These are phyloP conservation scores for Smittia aterrima DNA, from an alignment of 2,888 invertebrate genomes.

Conservation along the genomic window DNA sequence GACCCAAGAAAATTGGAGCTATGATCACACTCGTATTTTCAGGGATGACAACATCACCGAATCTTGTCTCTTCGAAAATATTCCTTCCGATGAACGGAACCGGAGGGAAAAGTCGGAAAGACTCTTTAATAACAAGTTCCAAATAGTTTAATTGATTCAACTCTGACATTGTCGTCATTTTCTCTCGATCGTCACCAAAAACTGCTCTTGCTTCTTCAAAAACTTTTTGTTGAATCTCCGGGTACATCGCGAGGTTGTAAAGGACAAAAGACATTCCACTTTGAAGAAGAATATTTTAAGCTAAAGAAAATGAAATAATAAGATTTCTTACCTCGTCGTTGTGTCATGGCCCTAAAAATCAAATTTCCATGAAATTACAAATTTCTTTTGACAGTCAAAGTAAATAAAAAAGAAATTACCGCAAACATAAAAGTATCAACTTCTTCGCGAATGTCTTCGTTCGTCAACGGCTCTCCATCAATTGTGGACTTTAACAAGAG, in stretches of 20 bases:
- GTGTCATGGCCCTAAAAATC: slow-evolving; percentile 62
- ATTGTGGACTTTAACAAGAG: slow-evolving; percentile 62
- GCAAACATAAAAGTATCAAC: slow-evolving; percentile 75
- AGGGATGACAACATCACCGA: background rate
- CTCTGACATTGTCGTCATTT: background rate
- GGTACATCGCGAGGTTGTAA: slow-evolving; percentile 45
- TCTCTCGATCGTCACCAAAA: background rate
- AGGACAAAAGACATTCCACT: background rate
- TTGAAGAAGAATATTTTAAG: background rate
- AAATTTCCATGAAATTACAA: background rate
- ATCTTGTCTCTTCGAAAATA: slow-evolving; percentile 47
- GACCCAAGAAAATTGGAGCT: background rate
- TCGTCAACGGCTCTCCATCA: slow-evolving; percentile 60
- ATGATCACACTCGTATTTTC: background rate
- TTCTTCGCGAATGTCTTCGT: slow-evolving; percentile 64
- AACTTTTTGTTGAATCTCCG: slow-evolving; percentile 47
- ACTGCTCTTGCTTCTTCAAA: background rate
- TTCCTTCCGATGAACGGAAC: slow-evolving; percentile 7
- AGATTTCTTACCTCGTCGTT: slow-evolving; percentile 48
- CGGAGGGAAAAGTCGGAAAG: slow-evolving; percentile 46
- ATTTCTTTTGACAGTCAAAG: too few relatives aligned
- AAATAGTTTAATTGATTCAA: slow-evolving; percentile 49
- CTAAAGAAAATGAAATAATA: background rate
- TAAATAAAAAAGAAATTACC: slow-evolving; percentile 49
- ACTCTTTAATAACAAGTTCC: slow-evolving; percentile 52